Percentiles rank a stretch among this genome's conserved stretches.
Conservation (phyloP, 2,113 vertebrate species). For the Phaethornis superciliosus region DNA sequence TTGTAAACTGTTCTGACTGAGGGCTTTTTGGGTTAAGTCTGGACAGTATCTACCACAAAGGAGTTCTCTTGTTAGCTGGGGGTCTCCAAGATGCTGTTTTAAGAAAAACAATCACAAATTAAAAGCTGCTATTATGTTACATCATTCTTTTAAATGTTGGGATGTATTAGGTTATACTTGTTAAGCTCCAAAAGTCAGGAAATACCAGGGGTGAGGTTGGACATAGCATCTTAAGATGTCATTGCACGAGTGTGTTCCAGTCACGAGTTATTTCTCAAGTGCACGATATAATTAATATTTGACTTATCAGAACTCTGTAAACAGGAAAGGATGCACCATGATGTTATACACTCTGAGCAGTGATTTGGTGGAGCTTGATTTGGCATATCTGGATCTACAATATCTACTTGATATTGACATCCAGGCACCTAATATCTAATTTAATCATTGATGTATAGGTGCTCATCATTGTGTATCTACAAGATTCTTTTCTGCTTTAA, state of each 20-base stretch:
- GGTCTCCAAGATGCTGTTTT: not conserved
- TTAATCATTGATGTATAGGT: not conserved
- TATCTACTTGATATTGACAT: not conserved
- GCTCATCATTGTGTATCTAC: accelerated
- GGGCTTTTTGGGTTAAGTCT: constrained; percentile 35
- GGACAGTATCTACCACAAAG: constrained; percentile 7
- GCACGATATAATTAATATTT: not conserved
- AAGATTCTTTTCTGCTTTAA: not conserved
- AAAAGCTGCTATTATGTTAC: not conserved
- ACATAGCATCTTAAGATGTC: not conserved
- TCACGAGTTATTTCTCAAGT: not conserved
- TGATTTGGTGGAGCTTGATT: not conserved
- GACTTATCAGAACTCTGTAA: not conserved
- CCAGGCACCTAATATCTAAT: not conserved
- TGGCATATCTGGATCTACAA: not conserved
- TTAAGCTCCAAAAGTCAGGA: not conserved
- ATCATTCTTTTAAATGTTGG: not conserved
- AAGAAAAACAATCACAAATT: constrained; percentile 31
- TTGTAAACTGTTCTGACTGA: constrained; percentile 56
- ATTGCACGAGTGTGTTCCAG: not conserved
- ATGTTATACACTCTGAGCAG: not conserved
- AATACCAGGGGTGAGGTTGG: not conserved
- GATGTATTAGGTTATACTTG: not conserved
- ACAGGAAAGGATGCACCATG: not conserved
- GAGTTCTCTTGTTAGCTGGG: not conserved